A percentile compares a stretch with the other conserved stretches of the same genome.
Conservation (phyloP, 23 tunicate genomes). For the Botrylloides violaceus region DNA sequence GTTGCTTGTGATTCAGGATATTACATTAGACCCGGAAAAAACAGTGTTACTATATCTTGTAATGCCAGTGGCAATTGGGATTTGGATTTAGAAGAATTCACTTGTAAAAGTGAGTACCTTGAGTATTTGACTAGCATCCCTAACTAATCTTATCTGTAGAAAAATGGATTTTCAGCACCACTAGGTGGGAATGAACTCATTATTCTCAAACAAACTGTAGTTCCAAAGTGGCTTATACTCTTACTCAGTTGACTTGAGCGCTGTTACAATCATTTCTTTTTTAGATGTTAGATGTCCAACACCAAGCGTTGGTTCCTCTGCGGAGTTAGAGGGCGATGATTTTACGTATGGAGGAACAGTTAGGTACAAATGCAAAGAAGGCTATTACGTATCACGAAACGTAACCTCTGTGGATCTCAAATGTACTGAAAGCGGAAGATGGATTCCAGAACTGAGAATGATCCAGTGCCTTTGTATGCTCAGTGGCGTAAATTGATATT, state of each 20-base stretch:
- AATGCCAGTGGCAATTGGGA: constrained; percentile 39
- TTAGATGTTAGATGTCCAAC: not conserved
- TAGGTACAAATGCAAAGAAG: constrained; percentile 30
- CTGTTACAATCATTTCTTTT: too few relatives aligned
- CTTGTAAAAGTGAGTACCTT: constrained; percentile 34
- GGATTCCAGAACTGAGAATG: constrained; percentile 48
- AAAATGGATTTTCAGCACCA: too few relatives aligned
- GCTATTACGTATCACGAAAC: constrained; percentile 24
- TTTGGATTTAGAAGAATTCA: constrained; percentile 11
- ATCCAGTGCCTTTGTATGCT: constrained; percentile 50
- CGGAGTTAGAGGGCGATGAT: not conserved
- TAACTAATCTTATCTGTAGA: too few relatives aligned
- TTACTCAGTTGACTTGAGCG: too few relatives aligned
- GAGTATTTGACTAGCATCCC: not conserved
- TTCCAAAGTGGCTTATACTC: too few relatives aligned
- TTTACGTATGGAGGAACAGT: constrained; percentile 22
- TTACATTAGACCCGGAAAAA: constrained; percentile 24
- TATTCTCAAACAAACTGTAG: too few relatives aligned
- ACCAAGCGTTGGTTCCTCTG: not conserved
- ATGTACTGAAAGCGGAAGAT: constrained; percentile 41
- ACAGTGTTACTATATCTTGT: constrained; percentile 35
- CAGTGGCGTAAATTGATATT: not conserved
- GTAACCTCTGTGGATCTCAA: constrained; percentile 1
- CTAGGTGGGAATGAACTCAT: too few relatives aligned
- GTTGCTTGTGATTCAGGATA: constrained; percentile 47